Evolutionary conservation across 2,888 invertebrate genomes (phyloP).

Genomic region (Steinernema carpocapsae): DNA sequence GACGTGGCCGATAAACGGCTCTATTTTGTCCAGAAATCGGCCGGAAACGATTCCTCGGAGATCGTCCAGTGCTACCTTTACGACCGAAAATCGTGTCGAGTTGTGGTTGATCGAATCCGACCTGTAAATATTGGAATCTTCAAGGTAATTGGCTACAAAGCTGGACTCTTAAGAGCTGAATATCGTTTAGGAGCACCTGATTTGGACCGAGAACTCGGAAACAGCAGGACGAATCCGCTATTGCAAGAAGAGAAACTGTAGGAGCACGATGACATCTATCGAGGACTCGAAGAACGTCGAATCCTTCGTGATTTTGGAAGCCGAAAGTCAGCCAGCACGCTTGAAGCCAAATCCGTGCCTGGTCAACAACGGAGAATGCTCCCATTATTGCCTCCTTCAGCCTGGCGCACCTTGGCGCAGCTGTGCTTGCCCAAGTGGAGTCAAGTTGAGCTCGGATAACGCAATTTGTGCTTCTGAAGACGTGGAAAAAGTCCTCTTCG

Average conservation of each 20-base stretch:
- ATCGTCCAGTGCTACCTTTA: slow-evolving; percentile 43
- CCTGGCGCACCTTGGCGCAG: slow-evolving; percentile 48
- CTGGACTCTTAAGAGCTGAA: background rate
- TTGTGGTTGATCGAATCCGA: slow-evolving; percentile 43
- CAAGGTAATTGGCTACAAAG: slow-evolving; percentile 31
- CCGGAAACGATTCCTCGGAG: slow-evolving; percentile 38
- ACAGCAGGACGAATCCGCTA: slow-evolving; percentile 29
- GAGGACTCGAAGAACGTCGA: slow-evolving; percentile 37
- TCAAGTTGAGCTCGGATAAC: slow-evolving; percentile 42
- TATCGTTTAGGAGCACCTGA: slow-evolving; percentile 38
- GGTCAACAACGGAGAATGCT: slow-evolving; percentile 62
- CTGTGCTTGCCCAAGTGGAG: slow-evolving; percentile 49
- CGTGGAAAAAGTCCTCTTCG: slow-evolving; percentile 44
- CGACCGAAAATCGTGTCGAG: slow-evolving; percentile 42
- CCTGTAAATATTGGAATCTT: slow-evolving; percentile 42
- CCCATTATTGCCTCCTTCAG: slow-evolving; percentile 57
- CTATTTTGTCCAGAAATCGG: slow-evolving; percentile 40
- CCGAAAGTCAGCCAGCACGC: slow-evolving; percentile 39
- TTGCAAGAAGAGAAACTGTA: slow-evolving; percentile 36
- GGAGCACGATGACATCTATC: slow-evolving; percentile 24
- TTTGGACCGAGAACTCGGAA: slow-evolving; percentile 43
- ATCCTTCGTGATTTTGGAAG: slow-evolving; percentile 36
- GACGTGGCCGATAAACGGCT: slow-evolving; percentile 37
- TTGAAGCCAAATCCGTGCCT: slow-evolving; percentile 51
- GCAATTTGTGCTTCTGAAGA: slow-evolving; percentile 46